Evolutionary conservation across 2,888 invertebrate genomes (phyloP).

Genomic region (Epsilonema sp.): DNA sequence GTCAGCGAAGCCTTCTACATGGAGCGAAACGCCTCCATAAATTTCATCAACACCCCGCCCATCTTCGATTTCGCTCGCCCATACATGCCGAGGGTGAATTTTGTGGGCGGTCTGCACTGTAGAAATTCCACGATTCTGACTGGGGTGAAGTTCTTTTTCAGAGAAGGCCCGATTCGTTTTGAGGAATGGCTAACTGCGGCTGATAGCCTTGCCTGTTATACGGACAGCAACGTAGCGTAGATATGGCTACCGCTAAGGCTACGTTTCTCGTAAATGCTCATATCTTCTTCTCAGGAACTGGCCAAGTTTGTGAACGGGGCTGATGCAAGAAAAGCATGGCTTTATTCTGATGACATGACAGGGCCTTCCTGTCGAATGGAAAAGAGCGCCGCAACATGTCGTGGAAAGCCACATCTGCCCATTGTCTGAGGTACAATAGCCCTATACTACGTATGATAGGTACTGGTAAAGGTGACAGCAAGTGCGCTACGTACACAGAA

Average conservation of each 20-base stretch:
- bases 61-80: conserved; percentile 27
- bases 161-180: background rate
- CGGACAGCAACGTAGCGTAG: too few species aligned
- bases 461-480: too few species aligned
- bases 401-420: too few species aligned
- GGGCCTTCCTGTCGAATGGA: too few species aligned
- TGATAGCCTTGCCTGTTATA: too few species aligned
- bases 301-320: conserved; percentile 14
- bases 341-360: conserved; percentile 21
- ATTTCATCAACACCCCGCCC: conserved; percentile 26
- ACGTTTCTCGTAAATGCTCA: too few species aligned
- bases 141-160: conserved; percentile 10
- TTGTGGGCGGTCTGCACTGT: conserved; percentile 27
- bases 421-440: too few species aligned
- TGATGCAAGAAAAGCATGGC: conserved; percentile 16
- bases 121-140: conserved; percentile 15
- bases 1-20: conserved; percentile 18
- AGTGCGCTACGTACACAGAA: too few species aligned
- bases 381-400: too few species aligned
- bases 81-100: conserved; percentile 20
- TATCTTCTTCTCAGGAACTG: conserved; percentile 13
- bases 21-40: conserved; percentile 26
- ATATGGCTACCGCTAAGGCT: too few species aligned
- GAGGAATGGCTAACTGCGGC: background rate
- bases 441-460: too few species aligned